phyloP scores from a whole-genome alignment of 2,888 invertebrate species.

The Apamea epomidion region DNA sequence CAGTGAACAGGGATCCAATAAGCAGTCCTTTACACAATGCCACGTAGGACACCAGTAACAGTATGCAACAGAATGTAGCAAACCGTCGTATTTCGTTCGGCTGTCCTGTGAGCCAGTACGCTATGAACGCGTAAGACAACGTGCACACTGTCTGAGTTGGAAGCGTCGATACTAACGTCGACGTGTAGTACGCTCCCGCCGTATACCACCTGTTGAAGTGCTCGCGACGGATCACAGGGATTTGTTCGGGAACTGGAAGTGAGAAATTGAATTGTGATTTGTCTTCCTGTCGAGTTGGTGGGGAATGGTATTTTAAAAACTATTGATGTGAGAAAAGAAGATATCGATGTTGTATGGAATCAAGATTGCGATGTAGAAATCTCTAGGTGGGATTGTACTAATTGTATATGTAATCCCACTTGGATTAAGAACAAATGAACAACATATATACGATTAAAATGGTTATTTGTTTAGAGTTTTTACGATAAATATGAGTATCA shows the following conservation, averaged over 20 bases:
- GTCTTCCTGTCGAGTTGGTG: constrained; percentile 7
- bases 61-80: constrained; percentile 92
- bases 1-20: constrained; percentile 95
- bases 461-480: background rate
- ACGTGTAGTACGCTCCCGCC: constrained; percentile 94
- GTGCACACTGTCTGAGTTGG: constrained; percentile 95
- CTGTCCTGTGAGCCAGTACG: constrained; percentile 97
- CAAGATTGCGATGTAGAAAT: background rate
- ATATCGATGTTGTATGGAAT: background rate
- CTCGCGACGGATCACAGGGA: constrained; percentile 95
- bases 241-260: constrained; percentile 94
- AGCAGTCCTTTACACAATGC: constrained; percentile 96
- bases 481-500: background rate
- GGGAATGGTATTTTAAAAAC: constrained; percentile 6
- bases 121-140: constrained; percentile 93
- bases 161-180: constrained; percentile 94
- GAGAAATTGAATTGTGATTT: constrained; percentile 28
- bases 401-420: background rate
- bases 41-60: constrained; percentile 94
- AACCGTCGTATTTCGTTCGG: constrained; percentile 94
- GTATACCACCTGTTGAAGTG: constrained; percentile 98
- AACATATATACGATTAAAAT: background rate
- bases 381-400: background rate
- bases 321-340: background rate
- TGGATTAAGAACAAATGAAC: background rate